Percentiles rank a stretch among this genome's conserved stretches.
These are phyloP conservation scores for Helogale parvula DNA, from an alignment of 2,113 vertebrate species.

Conservation along the genomic window DNA sequence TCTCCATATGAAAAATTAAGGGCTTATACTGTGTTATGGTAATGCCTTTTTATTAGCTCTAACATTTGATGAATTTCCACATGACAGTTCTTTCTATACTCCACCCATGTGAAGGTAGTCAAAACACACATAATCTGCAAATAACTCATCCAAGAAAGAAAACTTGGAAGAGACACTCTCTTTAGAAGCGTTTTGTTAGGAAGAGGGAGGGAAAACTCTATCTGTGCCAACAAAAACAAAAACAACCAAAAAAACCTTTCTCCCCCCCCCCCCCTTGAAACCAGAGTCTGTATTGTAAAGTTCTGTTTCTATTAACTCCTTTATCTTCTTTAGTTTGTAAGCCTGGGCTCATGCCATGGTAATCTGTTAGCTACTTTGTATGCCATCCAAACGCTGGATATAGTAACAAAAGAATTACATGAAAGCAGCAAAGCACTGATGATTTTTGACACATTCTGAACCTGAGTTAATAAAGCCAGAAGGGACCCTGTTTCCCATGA, in stretches of 20 bases:
- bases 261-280: not conserved
- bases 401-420: not conserved
- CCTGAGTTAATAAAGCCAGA: not conserved
- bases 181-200: not conserved
- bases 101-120: not conserved
- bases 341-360: not conserved
- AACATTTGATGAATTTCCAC: not conserved
- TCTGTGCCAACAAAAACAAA: not conserved
- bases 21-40: not conserved
- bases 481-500: not conserved
- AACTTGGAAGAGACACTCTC: not conserved
- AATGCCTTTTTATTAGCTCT: not conserved
- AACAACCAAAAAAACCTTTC: not conserved
- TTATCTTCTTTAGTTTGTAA: not conserved
- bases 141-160: not conserved
- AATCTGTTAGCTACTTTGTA: not conserved
- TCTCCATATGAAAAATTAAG: not conserved
- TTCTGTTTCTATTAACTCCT: not conserved
- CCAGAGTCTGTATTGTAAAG: not conserved
- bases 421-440: not conserved
- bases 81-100: not conserved
- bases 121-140: not conserved
- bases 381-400: not conserved
- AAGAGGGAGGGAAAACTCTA: not conserved
- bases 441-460: not conserved